phyloP scores from a whole-genome alignment of 2,888 invertebrate species.

The Cantharis rufa region DNA sequence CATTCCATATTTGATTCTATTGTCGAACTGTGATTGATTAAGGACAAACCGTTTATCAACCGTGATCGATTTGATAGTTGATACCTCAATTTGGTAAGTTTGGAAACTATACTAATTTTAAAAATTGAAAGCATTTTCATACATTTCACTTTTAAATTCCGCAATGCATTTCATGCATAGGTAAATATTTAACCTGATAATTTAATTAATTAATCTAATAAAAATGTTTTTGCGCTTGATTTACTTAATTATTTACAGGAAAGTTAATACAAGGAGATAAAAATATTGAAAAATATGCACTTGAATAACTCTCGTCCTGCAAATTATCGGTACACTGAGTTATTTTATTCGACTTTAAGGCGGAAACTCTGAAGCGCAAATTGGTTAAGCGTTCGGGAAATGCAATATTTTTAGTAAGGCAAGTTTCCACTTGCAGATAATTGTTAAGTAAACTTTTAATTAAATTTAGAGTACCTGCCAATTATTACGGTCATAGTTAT shows the following conservation, averaged over 20 bases:
- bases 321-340: neutral
- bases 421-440: neutral
- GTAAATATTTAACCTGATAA: no score
- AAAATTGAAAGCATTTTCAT: no score
- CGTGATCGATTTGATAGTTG: no score
- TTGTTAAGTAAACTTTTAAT: neutral
- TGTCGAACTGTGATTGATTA: no score
- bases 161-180: no score
- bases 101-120: no score
- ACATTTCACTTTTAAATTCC: no score
- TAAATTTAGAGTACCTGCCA: neutral
- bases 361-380: no score
- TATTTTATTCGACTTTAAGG: neutral
- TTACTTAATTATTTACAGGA: neutral
- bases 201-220: no score
- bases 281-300: neutral
- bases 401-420: neutral
- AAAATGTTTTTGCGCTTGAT: neutral
- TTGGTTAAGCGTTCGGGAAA: neutral
- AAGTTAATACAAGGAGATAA: neutral
- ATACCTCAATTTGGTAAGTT: no score
- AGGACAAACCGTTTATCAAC: no score
- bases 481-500: neutral
- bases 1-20: no score
- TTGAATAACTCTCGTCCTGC: neutral